Evolutionary conservation across 2,888 invertebrate species (phyloP).

Genomic region (Leucoma salicis): DNA sequence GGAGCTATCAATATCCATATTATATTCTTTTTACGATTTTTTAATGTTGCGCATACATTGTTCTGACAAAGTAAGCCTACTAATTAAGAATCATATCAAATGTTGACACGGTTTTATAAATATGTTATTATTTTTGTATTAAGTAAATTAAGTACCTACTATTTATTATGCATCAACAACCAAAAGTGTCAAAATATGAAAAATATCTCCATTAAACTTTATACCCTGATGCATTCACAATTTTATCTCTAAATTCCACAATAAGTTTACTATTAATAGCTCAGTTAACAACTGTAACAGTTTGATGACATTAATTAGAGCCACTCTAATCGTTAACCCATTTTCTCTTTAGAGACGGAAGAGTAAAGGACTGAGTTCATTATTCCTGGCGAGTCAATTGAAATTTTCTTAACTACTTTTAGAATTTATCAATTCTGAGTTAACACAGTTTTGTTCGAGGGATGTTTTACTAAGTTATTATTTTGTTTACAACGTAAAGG

Average conservation of each 20-base stretch:
- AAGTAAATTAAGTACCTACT: too few relatives aligned
- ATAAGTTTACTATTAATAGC: slow-evolving; percentile 55
- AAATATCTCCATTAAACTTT: too few relatives aligned
- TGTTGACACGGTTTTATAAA: too few relatives aligned
- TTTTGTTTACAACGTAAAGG: too few relatives aligned
- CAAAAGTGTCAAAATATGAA: too few relatives aligned
- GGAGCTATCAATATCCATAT: too few relatives aligned
- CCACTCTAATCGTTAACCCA: slow-evolving; percentile 68
- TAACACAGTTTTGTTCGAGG: slow-evolving; percentile 6
- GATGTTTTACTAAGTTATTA: slow-evolving; percentile 6
- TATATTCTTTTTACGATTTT: too few relatives aligned
- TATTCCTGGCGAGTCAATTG: slow-evolving; percentile 28
- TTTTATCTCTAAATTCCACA: slow-evolving; percentile 40
- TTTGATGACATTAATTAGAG: slow-evolving; percentile 59
- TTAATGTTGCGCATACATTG: too few relatives aligned
- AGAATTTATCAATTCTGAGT: slow-evolving; percentile 12
- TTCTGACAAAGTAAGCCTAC: too few relatives aligned
- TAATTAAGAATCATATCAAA: too few relatives aligned
- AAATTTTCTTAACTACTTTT: slow-evolving; percentile 20
- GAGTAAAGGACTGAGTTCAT: slow-evolving; percentile 34
- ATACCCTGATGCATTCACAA: background rate
- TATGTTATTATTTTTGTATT: too few relatives aligned
- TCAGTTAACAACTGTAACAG: slow-evolving; percentile 37
- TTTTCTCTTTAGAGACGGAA: slow-evolving; percentile 41
- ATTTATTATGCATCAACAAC: too few relatives aligned